Percentiles rank a stretch among this genome's conserved stretches.
Conservation (phyloP, 2,113 vertebrate genomes). For the Picathartes gymnocephalus region DNA sequence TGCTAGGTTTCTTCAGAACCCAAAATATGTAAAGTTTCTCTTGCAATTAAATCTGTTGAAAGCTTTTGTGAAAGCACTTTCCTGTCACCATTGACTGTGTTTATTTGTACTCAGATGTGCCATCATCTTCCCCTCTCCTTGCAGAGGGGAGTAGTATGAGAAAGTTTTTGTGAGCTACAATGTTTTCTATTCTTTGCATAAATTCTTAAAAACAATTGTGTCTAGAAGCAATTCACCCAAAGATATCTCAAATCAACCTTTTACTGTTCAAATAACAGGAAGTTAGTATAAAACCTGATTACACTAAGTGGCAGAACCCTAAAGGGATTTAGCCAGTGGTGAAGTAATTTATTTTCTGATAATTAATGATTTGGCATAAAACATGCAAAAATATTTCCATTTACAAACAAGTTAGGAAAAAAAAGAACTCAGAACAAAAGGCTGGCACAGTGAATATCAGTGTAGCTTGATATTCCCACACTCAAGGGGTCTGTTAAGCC, state of each 20-base stretch:
- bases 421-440: background rate
- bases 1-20: background rate
- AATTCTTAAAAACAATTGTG: slow-evolving; percentile 18
- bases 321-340: background rate
- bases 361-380: background rate
- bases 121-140: background rate
- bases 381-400: background rate
- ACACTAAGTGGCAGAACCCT: background rate
- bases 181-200: background rate
- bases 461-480: background rate
- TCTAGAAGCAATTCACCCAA: slow-evolving; percentile 2
- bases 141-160: background rate
- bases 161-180: background rate
- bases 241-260: background rate
- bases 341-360: slow-evolving; percentile 20
- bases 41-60: background rate
- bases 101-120: background rate
- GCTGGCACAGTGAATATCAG: background rate
- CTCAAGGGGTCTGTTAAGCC: background rate
- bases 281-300: slow-evolving; percentile 18
- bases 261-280: slow-evolving; percentile 18
- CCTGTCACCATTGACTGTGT: background rate
- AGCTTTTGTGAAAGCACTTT: background rate
- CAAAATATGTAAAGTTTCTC: background rate
- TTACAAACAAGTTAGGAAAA: background rate